Evolutionary conservation across 2,113 vertebrate genomes (phyloP), one percentile per base, ranked within the genome.

Genomic region (Tyrannus savana): DNA sequence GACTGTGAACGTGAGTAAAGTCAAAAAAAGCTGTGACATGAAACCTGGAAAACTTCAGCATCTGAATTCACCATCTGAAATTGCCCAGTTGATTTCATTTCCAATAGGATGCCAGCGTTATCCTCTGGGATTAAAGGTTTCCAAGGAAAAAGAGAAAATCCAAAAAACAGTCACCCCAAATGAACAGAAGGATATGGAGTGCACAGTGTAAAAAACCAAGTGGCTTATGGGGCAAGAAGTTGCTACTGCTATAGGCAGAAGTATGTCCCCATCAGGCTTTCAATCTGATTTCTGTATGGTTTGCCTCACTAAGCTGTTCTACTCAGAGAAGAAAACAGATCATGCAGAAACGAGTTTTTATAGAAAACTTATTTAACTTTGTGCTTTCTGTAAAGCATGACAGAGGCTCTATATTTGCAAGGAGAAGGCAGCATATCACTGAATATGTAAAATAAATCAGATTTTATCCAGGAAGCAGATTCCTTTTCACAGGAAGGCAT

Each of bases 11-110:
- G 64, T 30, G 12, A 35, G 22, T 83, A 74, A 93, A 75, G 64
- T 33, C 56, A 68, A 69, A 66, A 55, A 91, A 83, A 90, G 39
- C 37, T 35, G 62, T 80, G 75, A 97, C 64, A 91, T 25, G 69
- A 89, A 96, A 93, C 19, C 39, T 84, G 68, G 63, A 91, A 91
- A 94, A 86, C 59, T 66, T n/a, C 33, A 2, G 12, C n/a, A n/a
- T n/a, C n/a, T 42, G 46, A 96, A 93, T 67, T 62, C 16, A 33
- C 39, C 23, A 84, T 25, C 33, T 90, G 47, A 94, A 96, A 96
- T 21, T 82, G 30, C 42, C 55, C 35, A 47, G 33, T 21, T 14
- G 69, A 62, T 28, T 42, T 86, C 64, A 78, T 75, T 90, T 89
- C 35, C 44, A 85, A 14, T 42, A 52, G 60, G 68, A 94, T 64